phyloP scores from a whole-genome alignment of 2,113 vertebrate species.

The Damaliscus lunatus region DNA sequence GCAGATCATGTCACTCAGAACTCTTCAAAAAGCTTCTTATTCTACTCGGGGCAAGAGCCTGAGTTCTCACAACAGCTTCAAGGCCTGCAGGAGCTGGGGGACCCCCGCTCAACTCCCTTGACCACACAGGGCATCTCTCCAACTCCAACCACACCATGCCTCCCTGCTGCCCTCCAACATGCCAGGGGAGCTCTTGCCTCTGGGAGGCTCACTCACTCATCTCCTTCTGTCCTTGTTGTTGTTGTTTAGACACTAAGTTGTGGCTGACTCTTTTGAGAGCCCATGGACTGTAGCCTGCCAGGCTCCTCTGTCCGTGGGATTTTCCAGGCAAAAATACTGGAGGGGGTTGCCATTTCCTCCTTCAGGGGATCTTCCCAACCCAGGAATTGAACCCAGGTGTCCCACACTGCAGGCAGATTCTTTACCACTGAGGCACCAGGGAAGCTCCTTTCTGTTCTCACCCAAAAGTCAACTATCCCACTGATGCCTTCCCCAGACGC shows the following conservation, averaged over 20 bases:
- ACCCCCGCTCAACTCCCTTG: accelerated
- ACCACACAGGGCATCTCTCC: background rate
- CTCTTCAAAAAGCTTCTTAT: background rate
- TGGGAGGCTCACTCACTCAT: background rate
- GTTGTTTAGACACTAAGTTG: background rate
- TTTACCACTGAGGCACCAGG: background rate
- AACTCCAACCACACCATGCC: background rate
- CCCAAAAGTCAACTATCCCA: background rate
- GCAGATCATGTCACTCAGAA: constrained; percentile 27
- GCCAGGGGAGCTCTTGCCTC: background rate
- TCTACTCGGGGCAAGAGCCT: background rate
- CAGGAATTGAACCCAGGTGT: background rate
- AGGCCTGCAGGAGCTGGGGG: background rate
- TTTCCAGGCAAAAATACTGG: background rate
- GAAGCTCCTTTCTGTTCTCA: background rate
- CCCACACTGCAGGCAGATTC: background rate
- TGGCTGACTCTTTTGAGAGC: background rate
- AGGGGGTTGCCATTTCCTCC: background rate
- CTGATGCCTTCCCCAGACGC: background rate
- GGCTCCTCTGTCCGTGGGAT: background rate
- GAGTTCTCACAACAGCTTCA: background rate
- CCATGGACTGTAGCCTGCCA: background rate
- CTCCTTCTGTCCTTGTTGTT: background rate
- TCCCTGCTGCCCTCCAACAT: background rate
- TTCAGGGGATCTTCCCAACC: background rate